Evolutionary conservation across 2,888 invertebrate species (phyloP).

Genomic region (Phalera bucephala): DNA sequence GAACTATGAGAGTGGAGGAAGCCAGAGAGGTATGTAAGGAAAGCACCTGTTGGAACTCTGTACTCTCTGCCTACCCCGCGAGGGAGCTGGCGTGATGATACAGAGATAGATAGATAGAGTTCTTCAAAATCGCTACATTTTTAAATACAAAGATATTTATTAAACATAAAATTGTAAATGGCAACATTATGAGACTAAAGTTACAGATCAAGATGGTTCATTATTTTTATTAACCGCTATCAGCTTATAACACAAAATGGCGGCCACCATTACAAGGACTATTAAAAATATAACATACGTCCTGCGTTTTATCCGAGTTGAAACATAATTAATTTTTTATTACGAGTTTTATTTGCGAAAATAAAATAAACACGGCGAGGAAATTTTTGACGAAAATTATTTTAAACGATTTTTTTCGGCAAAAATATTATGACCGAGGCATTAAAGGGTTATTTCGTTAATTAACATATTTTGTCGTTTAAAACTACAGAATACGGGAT

Average conservation of each 20-base stretch:
- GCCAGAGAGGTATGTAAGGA: no score
- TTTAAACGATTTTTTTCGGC: conserved; percentile 2
- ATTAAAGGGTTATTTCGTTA: conserved; percentile 17
- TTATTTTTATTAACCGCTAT: not conserved
- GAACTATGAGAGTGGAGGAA: no score
- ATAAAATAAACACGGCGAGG: conserved; percentile 7
- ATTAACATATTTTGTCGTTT: conserved; percentile 14
- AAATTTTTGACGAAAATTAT: conserved; percentile 1
- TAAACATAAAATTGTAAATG: no score
- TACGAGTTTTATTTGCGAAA: conserved; percentile 18
- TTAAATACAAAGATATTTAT: no score
- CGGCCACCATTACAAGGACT: conserved; percentile 11
- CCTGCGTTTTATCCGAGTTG: conserved; percentile 14
- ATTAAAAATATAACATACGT: conserved; percentile 32
- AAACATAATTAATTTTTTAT: conserved; percentile 32
- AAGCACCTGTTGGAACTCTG: no score
- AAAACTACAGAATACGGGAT: conserved; percentile 3
- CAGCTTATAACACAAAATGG: not conserved
- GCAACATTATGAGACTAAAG: no score
- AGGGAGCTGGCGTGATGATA: no score
- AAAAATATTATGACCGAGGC: conserved; percentile 2
- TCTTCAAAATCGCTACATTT: no score
- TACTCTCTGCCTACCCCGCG: no score
- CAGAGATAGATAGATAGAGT: no score
- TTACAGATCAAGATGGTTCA: no score